phyloP scores from a whole-genome alignment of 2,888 invertebrate genomes.

The Hydrotaea cyrtoneurina region DNA sequence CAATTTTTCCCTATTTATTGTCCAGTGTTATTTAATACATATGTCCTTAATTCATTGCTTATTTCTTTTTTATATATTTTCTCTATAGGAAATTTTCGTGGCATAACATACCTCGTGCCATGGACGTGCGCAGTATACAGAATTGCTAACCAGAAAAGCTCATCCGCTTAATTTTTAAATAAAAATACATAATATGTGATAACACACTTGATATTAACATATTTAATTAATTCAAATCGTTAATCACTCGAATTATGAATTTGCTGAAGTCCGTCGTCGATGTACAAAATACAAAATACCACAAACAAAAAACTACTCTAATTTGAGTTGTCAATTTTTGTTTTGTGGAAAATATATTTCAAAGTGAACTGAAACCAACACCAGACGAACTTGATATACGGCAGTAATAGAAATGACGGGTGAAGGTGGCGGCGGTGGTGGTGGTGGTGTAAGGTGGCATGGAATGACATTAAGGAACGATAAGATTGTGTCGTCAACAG shows the following conservation, averaged over 20 bases:
- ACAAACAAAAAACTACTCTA: constrained; percentile 56
- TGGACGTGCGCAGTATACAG: not conserved
- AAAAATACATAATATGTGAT: constrained; percentile 8
- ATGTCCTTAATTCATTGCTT: too few relatives aligned
- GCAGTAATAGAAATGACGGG: constrained; percentile 12
- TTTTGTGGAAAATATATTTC: constrained; percentile 51
- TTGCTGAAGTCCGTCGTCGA: not conserved
- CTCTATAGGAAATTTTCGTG: not conserved
- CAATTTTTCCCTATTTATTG: too few relatives aligned
- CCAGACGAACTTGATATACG: constrained; percentile 52
- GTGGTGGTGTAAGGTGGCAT: not conserved
- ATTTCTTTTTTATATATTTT: too few relatives aligned
- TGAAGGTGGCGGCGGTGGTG: not conserved
- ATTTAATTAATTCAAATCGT: constrained; percentile 65
- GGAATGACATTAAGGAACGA: not conserved
- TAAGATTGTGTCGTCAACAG: constrained; percentile 17
- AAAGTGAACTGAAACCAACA: constrained; percentile 27
- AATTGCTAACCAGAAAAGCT: constrained; percentile 2
- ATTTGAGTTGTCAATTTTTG: constrained; percentile 63
- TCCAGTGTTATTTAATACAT: too few relatives aligned
- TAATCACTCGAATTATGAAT: constrained; percentile 49
- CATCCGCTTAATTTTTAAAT: constrained; percentile 44
- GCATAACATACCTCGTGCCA: constrained; percentile 12
- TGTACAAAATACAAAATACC: constrained; percentile 34
- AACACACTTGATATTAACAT: constrained; percentile 55